A percentile compares a stretch with the other conserved stretches of the same genome.
These are phyloP conservation scores for Lordiphosa stackelbergi DNA, from an alignment of 1,140 invertebrate genomes.

Conservation along the genomic window DNA sequence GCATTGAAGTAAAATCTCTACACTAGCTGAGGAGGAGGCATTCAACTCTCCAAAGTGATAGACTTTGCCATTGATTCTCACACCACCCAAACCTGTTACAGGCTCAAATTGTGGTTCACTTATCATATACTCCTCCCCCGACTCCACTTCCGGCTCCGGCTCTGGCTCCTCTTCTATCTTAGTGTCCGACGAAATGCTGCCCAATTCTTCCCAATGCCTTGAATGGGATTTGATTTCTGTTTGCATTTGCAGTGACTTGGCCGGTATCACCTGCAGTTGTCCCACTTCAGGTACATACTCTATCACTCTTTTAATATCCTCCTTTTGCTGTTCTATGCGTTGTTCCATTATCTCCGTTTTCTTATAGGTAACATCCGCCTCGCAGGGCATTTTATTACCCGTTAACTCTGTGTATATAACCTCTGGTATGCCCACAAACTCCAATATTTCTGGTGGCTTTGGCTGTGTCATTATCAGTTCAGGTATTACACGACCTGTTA, in stretches of 20 bases:
- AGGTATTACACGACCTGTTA: conserved; percentile 19
- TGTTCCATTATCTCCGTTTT: conserved; percentile 29
- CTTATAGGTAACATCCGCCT: conserved; percentile 21
- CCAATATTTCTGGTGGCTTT: conserved; percentile 5
- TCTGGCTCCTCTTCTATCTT: conserved; percentile 9
- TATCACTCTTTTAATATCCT: conserved; percentile 33
- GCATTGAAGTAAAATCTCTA: conserved; percentile 34
- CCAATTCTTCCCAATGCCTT: background rate
- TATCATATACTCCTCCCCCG: no score
- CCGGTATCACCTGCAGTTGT: conserved; percentile 33
- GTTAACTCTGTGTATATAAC: conserved; percentile 36
- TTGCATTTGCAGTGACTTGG: background rate
- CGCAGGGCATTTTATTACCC: background rate
- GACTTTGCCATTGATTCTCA: conserved; percentile 34
- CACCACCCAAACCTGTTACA: background rate
- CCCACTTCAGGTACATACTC: conserved; percentile 43
- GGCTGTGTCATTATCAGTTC: conserved; percentile 39
- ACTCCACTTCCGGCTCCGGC: conserved; percentile 2
- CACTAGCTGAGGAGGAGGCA: background rate
- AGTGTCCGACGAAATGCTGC: conserved; percentile 11
- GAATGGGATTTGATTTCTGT: background rate
- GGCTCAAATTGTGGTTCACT: no score
- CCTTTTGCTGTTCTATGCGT: conserved; percentile 18
- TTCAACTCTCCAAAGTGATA: conserved; percentile 16
- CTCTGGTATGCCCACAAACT: conserved; percentile 47